A percentile compares a stretch with the other conserved stretches of the same genome.
Evolutionary conservation across 2,113 vertebrate genomes (phyloP).

Genomic region (Pelecanoides urinatrix): DNA sequence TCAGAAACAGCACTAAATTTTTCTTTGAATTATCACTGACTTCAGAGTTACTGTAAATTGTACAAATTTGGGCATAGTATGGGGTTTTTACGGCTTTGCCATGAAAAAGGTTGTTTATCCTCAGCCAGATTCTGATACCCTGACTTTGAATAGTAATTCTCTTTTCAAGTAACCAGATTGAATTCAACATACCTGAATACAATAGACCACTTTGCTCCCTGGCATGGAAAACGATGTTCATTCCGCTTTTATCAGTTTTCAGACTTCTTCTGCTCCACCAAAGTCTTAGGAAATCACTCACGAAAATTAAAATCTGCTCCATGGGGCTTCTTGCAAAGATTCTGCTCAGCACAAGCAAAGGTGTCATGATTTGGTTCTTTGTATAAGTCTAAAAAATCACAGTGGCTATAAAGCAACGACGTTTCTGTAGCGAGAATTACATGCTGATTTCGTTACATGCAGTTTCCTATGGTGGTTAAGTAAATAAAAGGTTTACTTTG

Average conservation of each 20-base stretch:
- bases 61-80: not conserved
- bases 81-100: not conserved
- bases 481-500: constrained; percentile 40
- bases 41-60: not conserved
- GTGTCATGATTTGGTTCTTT: not conserved
- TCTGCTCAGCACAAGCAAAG: not conserved
- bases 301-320: not conserved
- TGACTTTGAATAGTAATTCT: not conserved
- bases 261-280: not conserved
- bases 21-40: not conserved
- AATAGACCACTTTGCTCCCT: not conserved
- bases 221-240: not conserved
- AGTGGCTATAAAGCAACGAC: not conserved
- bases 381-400: not conserved
- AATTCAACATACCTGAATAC: not conserved
- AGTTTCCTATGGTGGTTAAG: not conserved
- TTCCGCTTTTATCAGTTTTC: not conserved
- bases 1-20: not conserved
- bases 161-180: not conserved
- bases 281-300: not conserved
- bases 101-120: not conserved
- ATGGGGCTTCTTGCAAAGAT: not conserved
- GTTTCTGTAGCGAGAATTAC: not conserved
- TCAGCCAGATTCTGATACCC: not conserved
- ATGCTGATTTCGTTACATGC: not conserved